Conservation (phyloP, 2,797 vertebrate genomes). For the Stomatorhinus walkeri region DNA sequence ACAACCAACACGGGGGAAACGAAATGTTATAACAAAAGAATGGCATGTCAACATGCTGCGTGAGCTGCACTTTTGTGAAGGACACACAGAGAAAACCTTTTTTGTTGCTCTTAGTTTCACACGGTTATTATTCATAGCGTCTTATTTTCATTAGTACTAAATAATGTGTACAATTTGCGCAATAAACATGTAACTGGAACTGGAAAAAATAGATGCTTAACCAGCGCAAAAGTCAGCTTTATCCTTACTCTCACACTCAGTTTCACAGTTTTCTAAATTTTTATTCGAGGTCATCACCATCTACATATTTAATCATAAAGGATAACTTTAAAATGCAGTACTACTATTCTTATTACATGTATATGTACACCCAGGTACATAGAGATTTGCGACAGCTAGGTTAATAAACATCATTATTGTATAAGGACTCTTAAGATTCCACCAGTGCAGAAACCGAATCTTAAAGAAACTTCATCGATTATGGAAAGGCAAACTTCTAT, state of each 20-base stretch:
- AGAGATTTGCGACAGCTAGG: background rate
- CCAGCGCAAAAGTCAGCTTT: background rate
- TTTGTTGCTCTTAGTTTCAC: background rate
- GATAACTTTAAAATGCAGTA: background rate
- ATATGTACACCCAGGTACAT: background rate
- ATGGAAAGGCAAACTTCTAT: background rate
- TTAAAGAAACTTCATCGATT: background rate
- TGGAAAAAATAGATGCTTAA: background rate
- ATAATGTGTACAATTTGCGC: background rate
- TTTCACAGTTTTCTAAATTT: background rate
- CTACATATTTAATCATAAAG: background rate
- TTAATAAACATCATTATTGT: background rate
- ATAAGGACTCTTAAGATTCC: background rate
- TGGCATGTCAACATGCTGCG: constrained; percentile 7
- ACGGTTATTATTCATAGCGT: background rate
- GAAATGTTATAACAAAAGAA: background rate
- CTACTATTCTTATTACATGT: background rate
- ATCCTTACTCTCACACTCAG: background rate
- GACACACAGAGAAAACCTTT: background rate
- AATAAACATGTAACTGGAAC: background rate
- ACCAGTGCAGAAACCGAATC: background rate
- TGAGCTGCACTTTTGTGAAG: background rate
- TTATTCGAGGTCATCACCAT: background rate
- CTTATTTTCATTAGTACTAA: background rate
- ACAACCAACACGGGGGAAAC: constrained; percentile 1